Evolutionary conservation across 2,797 vertebrate genomes (phyloP), one percentile per base, ranked within the genome.

Genomic region (Valencia hispanica): DNA sequence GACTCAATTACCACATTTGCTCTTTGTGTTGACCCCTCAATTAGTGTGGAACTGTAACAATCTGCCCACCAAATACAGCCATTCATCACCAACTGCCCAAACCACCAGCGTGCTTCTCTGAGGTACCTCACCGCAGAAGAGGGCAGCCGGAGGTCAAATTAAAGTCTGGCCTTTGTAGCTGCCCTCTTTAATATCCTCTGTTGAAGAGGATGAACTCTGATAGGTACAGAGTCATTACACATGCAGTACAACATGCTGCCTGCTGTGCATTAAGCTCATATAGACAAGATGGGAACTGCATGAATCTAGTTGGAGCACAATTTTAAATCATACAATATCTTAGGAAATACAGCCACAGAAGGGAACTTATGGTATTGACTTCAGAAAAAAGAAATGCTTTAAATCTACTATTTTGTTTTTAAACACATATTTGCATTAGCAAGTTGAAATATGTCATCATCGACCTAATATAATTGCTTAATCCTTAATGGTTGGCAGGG

Each of bases 31-130:
- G 97, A 96, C 94, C 95, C 94, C 94, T 96, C 96, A 98, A 98
- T 98, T 97, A 98, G 97, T 94, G 96, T 94, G 95, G 96, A 95
- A 95, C 97, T 96, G 97, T 97, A 97, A 97, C 97, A 98, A 97
- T 95, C 96, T 96, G 94, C 96, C 95, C 94, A 95, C 95, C 96
- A 96, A 98, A 97, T 95, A 95, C 96, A 96, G 96, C 96, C 96
- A 99, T 99, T 97, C 96, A 98, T 99, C 98, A 99, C 96, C 84
- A 93, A 93, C 96, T 96, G 96, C 96, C 97, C 88, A 93, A 95
- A 95, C 94, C 95, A 95, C 95, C 93, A 86, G 94, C 90, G 94
- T 91, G 96, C 95, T 95, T 96, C 95, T 93, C 85, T 41, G 88
- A 95, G 94, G 92, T 95, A 94, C 92, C 84, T 95, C 93, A 86